phyloP scores from a whole-genome alignment of 2,113 vertebrate genomes.

The Hippocampus mohnikei region DNA sequence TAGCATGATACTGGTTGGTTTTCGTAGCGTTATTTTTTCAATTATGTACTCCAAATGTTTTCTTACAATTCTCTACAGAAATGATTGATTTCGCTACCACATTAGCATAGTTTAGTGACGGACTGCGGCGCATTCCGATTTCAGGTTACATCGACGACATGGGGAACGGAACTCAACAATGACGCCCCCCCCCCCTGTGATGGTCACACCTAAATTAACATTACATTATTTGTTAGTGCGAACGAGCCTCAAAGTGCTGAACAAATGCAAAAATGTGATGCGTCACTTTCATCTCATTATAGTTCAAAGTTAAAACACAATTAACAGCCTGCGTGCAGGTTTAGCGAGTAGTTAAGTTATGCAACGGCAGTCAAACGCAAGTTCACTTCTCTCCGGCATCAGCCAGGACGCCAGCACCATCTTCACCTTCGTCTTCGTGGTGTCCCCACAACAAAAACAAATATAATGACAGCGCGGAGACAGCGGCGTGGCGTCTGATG shows the following conservation, averaged over 20 bases:
- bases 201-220: too few species aligned
- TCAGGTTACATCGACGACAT: not conserved
- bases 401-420: not conserved
- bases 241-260: not conserved
- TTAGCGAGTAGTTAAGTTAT: not conserved
- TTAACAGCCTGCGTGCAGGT: not conserved
- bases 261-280: not conserved
- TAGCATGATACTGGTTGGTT: not conserved
- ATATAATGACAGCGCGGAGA: not conserved
- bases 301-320: not conserved
- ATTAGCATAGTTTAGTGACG: too few species aligned
- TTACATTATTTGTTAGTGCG: too few species aligned
- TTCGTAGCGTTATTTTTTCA: not conserved
- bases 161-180: too few species aligned
- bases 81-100: too few species aligned
- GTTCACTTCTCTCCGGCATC: too few species aligned
- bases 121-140: too few species aligned
- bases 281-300: not conserved
- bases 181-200: too few species aligned
- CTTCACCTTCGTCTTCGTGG: not conserved
- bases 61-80: not conserved
- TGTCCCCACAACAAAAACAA: constrained; percentile 3
- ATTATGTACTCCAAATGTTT: not conserved
- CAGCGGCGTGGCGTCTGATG: not conserved
- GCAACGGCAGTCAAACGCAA: not conserved